Evolutionary conservation across 2,888 invertebrate genomes (phyloP).

Genomic region (Papilio demoleus): DNA sequence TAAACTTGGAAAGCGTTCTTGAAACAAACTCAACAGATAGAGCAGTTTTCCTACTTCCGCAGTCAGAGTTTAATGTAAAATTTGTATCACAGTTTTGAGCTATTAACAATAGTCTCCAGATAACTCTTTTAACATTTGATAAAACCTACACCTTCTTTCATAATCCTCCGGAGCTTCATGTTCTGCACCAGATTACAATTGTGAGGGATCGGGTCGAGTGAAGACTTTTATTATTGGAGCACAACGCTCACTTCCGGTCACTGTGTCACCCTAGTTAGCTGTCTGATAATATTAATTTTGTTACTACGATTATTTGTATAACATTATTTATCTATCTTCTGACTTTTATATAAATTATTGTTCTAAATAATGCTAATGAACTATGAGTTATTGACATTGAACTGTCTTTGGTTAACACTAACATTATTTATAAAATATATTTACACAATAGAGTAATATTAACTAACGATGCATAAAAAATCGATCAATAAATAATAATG

Average conservation of each 20-base stretch:
- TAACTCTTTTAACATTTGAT: constrained; percentile 28
- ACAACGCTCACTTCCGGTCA: no score
- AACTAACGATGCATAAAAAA: constrained; percentile 62
- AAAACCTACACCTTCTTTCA: no score
- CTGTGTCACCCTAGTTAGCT: no score
- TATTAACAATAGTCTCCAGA: constrained; percentile 22
- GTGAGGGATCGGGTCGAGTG: no score
- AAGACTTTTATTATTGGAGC: no score
- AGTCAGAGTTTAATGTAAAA: constrained; percentile 46
- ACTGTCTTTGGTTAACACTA: not conserved
- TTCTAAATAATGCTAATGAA: not conserved
- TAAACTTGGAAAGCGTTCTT: constrained; percentile 56
- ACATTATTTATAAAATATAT: not conserved
- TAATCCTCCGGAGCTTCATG: no score
- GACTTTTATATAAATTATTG: not conserved
- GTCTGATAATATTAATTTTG: no score
- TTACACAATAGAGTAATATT: constrained; percentile 44
- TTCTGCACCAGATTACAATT: no score
- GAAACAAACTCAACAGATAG: constrained; percentile 50
- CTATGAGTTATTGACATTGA: constrained; percentile 1
- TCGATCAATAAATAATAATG: constrained; percentile 71
- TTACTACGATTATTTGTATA: no score
- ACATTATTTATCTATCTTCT: not conserved
- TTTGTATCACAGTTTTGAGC: constrained; percentile 37
- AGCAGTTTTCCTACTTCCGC: constrained; percentile 50